A percentile compares a stretch with the other conserved stretches of the same genome.
phyloP scores from a whole-genome alignment of 1,140 invertebrate genomes.

The Drosophila equinoxialis region DNA sequence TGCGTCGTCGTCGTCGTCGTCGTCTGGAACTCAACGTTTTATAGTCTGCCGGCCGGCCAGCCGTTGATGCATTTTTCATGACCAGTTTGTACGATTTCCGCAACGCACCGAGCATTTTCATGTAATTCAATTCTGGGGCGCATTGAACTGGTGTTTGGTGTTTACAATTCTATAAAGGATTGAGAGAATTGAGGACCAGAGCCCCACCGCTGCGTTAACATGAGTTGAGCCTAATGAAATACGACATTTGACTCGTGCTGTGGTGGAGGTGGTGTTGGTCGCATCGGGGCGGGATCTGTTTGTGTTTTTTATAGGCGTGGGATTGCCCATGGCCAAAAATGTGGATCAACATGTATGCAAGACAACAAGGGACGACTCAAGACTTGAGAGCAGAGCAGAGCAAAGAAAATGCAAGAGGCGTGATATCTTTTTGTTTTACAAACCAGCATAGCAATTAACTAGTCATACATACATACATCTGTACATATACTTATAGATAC shows the following conservation, averaged over 20 bases:
- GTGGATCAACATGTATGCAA: conserved; percentile 28
- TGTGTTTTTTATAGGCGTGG: conserved; percentile 73
- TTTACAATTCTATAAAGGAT: conserved; percentile 73
- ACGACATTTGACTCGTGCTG: conserved; percentile 80
- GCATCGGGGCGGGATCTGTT: conserved; percentile 8
- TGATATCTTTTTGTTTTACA: conserved; percentile 26
- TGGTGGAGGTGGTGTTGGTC: conserved; percentile 10
- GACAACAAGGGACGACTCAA: conserved; percentile 11
- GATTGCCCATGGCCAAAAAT: conserved; percentile 67
- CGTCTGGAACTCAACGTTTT: conserved; percentile 63
- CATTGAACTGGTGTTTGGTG: conserved; percentile 43
- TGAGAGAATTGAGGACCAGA: conserved; percentile 22
- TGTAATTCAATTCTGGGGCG: conserved; percentile 75
- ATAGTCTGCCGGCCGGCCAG: conserved; percentile 40
- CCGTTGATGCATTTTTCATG: conserved; percentile 77
- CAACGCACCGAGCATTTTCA: conserved; percentile 76
- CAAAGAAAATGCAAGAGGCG: conserved; percentile 36
- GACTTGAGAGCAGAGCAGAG: conserved; percentile 12
- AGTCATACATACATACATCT: not conserved
- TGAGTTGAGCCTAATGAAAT: conserved; percentile 71
- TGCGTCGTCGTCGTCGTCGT: conserved; percentile 37
- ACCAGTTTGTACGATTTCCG: conserved; percentile 81
- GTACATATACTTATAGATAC: not conserved
- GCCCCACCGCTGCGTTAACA: conserved; percentile 69
- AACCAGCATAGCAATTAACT: conserved; percentile 15